Conservation (phyloP, 2,797 vertebrate genomes). For the Lutjanus campechanus region DNA sequence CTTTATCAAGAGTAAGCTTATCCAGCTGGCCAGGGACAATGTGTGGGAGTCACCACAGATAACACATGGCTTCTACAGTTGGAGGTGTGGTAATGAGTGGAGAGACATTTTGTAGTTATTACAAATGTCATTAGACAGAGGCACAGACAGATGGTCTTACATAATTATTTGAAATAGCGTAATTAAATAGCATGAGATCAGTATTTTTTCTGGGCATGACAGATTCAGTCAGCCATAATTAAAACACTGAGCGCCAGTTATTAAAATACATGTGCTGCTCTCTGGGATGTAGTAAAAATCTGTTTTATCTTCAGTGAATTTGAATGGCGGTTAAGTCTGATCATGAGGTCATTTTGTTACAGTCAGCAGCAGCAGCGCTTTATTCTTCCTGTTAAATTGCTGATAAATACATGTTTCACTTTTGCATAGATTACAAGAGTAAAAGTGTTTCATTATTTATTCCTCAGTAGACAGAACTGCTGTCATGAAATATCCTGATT, state of each 20-base stretch:
- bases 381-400: too few relatives aligned
- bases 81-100: slow-evolving; percentile 41
- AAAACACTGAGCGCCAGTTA: slow-evolving; percentile 20
- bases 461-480: too few relatives aligned
- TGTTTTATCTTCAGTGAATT: background rate
- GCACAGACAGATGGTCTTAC: background rate
- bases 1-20: slow-evolving; percentile 72
- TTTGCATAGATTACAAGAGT: too few relatives aligned
- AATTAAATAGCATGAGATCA: background rate
- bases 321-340: too few relatives aligned
- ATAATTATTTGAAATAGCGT: background rate
- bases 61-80: slow-evolving; percentile 61
- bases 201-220: background rate
- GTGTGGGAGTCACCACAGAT: slow-evolving; percentile 53
- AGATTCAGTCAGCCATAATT: background rate
- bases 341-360: too few relatives aligned
- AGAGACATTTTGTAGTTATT: background rate
- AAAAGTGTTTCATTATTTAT: too few relatives aligned
- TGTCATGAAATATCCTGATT: too few relatives aligned
- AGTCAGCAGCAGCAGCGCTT: too few relatives aligned
- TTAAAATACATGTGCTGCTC: slow-evolving; percentile 20
- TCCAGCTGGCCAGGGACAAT: slow-evolving; percentile 46
- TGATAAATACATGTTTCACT: too few relatives aligned
- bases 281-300: background rate
- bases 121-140: background rate